Evolutionary conservation across 2,797 vertebrate species (phyloP), one percentile per base, ranked within the genome.

Genomic region (Chrosomus eos): DNA sequence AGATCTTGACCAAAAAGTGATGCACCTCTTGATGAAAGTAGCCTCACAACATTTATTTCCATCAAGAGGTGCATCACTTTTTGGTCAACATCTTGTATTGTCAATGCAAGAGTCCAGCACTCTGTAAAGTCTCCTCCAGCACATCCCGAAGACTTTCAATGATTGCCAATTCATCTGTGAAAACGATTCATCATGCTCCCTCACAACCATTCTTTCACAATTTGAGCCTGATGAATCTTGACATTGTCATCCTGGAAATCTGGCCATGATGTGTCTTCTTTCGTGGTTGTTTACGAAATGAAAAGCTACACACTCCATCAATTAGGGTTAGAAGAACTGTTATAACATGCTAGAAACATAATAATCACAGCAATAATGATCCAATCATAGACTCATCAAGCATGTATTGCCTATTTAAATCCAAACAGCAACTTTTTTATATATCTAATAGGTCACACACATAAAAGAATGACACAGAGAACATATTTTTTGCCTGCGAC

Each of bases 41-140:
- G 16, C 5, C 16, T 48, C 45, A 48, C 16, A 48, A 48, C 5
- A 48, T 48, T 58, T 11, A 58, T n/a, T n/a, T n/a, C 4, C 55
- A 4, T n/a, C 51, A 53, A 9, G 19, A 53, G 1, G 7, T 1
- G 7, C 3, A 3, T 21, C 0, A 0, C 3, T 21, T 53, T 53
- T 53, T 53, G 7, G 51, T 21, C 55, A 4, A n/a, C 10, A 58
- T 58, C 55, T 58, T 58, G 9, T 58, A 58, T 5, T n/a, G 55
- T 5, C 23, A 58, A 58, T 11, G 55, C 53, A n/a, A 58, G 21
- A 58, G 9, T 58, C 23, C 55, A n/a, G 55, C 10, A n/a, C 23
- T n/a, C 53, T 55, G 53, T 55, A n/a, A 58, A 58, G 9, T 58
- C 23, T 58, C 55, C 9, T n/a, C 55, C 23, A n/a, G 23, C 55